Base-by-base conservation (phyloP, 2,113 vertebrate species). In the Sceloporus undulatus region DNA sequence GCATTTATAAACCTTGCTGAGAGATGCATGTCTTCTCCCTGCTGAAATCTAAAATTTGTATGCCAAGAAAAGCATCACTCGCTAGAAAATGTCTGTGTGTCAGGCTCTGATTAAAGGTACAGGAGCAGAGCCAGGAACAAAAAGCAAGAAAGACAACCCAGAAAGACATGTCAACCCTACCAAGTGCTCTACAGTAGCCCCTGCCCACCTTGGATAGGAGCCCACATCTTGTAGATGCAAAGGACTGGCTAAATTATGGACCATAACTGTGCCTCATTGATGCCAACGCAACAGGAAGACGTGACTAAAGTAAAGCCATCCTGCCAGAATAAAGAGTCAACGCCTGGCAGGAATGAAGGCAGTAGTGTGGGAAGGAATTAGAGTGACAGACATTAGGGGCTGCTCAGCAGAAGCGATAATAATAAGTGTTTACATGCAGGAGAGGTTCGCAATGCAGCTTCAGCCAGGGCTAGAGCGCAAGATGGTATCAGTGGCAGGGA, bases 371-470 rank as follows among this genome's bases (percentile, higher is more conserved):
- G 71, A 74, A 85, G 54, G 83, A 71, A 85, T 85, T 56, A 75
- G 52, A 84, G n/a, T 40, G 83, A 85, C 82, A 84, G 82, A 56
- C n/a, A 75, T 75, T 40, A 59, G 23, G n/a, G 83, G 52, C 83
- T 16, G 71, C 71, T 75, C 73, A 3, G 48, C 83, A 85, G 83
- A 62, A 75, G 71, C n/a, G 54, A 85, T 74, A 84, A 73, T 62
- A 85, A 85, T 74, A 85, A 85, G 83, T 75, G 83, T 85, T 85
- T 85, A 85, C 83, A 85, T 59, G 70, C 83, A 54, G 21, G 83
- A 85, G 52, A 85, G 83, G 71, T 85, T 85, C 75, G 83, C 71
- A 27, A 85, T 56, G 52, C 83, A 75, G 71, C 83, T 85, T 29
- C 52, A 56, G 70, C 70, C 52, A 21, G 83, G 71, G 52, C 52